phyloP scores from a whole-genome alignment of 2,888 invertebrate genomes.

The Drosophila nr. perissopoda region DNA sequence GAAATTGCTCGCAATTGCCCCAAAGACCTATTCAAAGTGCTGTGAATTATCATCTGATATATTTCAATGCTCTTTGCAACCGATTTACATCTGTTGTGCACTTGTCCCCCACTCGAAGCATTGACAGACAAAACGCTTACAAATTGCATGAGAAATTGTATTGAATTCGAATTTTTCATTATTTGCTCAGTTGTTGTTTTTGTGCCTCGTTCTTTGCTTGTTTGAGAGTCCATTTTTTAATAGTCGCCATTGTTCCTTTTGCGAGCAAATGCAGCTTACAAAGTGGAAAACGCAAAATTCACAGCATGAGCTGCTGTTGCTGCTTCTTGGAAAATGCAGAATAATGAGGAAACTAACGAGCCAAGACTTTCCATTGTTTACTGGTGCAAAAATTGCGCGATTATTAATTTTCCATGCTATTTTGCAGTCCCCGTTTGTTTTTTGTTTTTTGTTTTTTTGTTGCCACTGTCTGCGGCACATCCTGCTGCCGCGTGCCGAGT shows the following conservation, averaged over 20 bases:
- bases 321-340: conserved; percentile 61
- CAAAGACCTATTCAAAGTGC: neutral
- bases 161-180: conserved; percentile 68
- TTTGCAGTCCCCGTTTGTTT: conserved; percentile 57
- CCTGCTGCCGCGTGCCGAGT: conserved; percentile 25
- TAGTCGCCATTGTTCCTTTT: conserved; percentile 39
- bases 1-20: neutral
- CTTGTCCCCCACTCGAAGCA: conserved; percentile 27
- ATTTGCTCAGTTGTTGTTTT: conserved; percentile 36
- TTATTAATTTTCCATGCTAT: conserved; percentile 81
- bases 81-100: conserved; percentile 35
- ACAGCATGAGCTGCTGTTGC: conserved; percentile 28
- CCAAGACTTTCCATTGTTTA: conserved; percentile 82
- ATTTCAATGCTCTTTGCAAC: neutral
- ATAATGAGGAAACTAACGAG: conserved; percentile 82
- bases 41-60: conserved; percentile 1
- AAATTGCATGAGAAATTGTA: conserved; percentile 67
- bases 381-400: conserved; percentile 81
- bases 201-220: conserved; percentile 36
- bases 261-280: conserved; percentile 39
- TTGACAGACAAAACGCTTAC: conserved; percentile 33
- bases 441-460: conserved; percentile 12
- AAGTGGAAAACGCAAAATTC: conserved; percentile 35
- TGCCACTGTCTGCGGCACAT: conserved; percentile 30
- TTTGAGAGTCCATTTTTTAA: conserved; percentile 52